A percentile compares a stretch with the other conserved stretches of the same genome.
These are phyloP conservation scores for Mormyrus hasselquistii DNA, from an alignment of 2,797 vertebrate species.

Conservation along the genomic window DNA sequence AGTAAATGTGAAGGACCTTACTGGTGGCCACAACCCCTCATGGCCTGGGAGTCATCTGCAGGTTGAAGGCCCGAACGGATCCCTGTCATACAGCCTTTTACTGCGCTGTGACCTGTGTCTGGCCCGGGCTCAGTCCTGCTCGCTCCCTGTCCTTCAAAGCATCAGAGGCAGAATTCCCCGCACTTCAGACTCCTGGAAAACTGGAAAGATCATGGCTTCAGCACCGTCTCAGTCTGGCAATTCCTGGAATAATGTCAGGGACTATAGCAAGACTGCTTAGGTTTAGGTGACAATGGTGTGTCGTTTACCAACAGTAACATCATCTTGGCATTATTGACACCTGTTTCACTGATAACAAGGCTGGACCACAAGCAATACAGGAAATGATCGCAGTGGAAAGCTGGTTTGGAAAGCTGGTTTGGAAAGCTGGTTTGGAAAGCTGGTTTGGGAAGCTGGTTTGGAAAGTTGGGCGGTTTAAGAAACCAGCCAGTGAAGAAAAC, in stretches of 20 bases:
- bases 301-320: not conserved
- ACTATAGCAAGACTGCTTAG: not conserved
- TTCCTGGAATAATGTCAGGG: not conserved
- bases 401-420: not conserved
- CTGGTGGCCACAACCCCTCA: not conserved
- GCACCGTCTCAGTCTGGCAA: not conserved
- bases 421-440: not conserved
- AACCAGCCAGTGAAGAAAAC: not conserved
- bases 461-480: not conserved
- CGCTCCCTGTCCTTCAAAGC: not conserved
- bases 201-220: not conserved
- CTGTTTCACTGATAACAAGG: not conserved
- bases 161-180: not conserved
- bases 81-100: slow-evolving; percentile 5
- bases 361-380: not conserved
- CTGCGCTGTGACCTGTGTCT: not conserved
- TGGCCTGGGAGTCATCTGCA: not conserved
- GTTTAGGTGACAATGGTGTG: not conserved
- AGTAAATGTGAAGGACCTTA: not conserved
- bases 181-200: not conserved
- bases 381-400: not conserved
- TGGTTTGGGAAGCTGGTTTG: too few species aligned
- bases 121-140: not conserved
- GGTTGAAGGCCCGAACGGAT: slow-evolving; percentile 13
- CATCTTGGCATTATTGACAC: not conserved